A percentile compares a stretch with the other conserved stretches of the same genome.
phyloP scores from a whole-genome alignment of 2,888 invertebrate species.

The Polia nebulosa region DNA sequence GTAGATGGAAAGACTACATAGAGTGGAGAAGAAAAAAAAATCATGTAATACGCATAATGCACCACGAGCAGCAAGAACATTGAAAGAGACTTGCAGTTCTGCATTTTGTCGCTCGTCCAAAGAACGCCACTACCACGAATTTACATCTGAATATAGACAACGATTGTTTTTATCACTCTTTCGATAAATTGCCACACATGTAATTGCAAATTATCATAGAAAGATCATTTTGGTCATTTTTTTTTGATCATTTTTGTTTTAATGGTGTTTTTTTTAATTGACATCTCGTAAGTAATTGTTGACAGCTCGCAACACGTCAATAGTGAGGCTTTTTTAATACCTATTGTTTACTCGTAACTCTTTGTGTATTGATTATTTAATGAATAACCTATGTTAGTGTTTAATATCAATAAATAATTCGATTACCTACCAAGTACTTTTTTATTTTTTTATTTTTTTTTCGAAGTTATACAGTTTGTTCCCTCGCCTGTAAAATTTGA shows the following conservation, averaged over 20 bases:
- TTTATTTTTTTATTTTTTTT: too few species aligned
- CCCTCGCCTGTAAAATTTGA: too few species aligned
- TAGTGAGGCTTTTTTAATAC: not conserved
- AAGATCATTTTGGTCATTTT: too few species aligned
- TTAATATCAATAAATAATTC: conserved; percentile 14
- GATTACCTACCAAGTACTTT: too few species aligned
- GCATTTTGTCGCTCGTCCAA: conserved; percentile 22
- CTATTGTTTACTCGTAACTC: not conserved
- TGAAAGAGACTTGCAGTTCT: not conserved
- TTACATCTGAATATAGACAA: conserved; percentile 25
- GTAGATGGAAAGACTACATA: conserved; percentile 8
- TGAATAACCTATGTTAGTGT: conserved; percentile 10
- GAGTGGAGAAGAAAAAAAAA: conserved; percentile 12
- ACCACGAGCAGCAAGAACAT: too few species aligned
- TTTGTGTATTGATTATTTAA: conserved; percentile 7
- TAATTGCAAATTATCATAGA: too few species aligned
- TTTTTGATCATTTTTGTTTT: too few species aligned
- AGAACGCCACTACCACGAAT: conserved; percentile 25
- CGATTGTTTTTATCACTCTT: conserved; percentile 16
- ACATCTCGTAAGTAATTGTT: conserved; percentile 2
- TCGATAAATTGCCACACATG: conserved; percentile 3
- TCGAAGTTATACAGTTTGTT: too few species aligned
- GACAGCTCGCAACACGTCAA: conserved; percentile 1
- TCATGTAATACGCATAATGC: not conserved
- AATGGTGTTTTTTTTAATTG: conserved; percentile 2